Evolutionary conservation across 2,797 vertebrate species (phyloP).

Genomic region (Falco peregrinus): DNA sequence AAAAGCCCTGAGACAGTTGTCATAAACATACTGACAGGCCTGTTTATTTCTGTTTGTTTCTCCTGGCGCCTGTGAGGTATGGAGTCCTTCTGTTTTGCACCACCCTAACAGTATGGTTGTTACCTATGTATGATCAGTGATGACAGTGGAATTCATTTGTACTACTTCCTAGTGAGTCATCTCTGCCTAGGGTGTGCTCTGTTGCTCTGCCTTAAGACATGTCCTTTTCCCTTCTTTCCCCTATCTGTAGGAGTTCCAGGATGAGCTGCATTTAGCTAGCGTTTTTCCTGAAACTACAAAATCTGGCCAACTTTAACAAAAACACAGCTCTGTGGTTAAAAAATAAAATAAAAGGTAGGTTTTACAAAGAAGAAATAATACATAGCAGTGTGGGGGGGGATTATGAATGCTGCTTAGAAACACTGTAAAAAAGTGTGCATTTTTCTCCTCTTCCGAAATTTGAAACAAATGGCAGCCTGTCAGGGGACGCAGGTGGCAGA

Average conservation of each 20-base stretch:
- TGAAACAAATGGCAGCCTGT: not conserved
- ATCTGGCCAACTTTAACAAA: not conserved
- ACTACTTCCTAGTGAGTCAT: not conserved
- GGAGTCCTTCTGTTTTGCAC: not conserved
- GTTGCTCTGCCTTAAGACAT: not conserved
- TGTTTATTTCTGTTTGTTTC: not conserved
- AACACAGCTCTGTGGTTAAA: not conserved
- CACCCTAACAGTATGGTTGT: not conserved
- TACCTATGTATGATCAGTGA: not conserved
- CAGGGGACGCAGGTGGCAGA: not conserved
- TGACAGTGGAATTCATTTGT: not conserved
- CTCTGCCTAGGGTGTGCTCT: not conserved
- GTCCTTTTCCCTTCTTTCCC: slow-evolving; percentile 1
- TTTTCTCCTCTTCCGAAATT: not conserved
- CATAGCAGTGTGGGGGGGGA: not conserved
- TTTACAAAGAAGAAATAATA: not conserved
- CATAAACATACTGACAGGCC: not conserved
- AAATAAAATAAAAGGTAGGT: not conserved
- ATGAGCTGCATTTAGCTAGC: not conserved
- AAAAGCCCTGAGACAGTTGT: not conserved
- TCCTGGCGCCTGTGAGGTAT: not conserved
- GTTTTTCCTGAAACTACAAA: not conserved
- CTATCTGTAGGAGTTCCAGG: slow-evolving; percentile 4
- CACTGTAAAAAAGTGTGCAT: not conserved
- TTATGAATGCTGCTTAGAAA: not conserved